phyloP scores from a whole-genome alignment of 2,888 invertebrate genomes.

The Perizoma flavofasciatum region DNA sequence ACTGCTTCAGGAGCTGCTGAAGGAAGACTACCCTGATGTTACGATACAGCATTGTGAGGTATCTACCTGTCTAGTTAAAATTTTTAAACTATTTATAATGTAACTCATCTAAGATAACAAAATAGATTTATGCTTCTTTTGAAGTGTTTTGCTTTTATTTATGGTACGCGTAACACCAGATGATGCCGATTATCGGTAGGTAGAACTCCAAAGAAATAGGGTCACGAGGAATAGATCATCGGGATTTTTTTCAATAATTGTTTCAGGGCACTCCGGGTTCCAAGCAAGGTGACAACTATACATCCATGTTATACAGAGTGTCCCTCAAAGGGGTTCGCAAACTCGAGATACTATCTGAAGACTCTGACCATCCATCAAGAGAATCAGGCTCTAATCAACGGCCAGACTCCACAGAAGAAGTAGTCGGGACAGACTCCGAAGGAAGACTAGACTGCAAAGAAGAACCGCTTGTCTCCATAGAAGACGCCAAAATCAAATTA shows the following conservation, averaged over 20 bases:
- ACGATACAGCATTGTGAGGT: constrained; percentile 81
- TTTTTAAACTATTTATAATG: too few relatives aligned
- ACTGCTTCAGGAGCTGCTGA: constrained; percentile 80
- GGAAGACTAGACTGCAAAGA: constrained; percentile 49
- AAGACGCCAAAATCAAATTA: too few relatives aligned
- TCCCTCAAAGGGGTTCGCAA: constrained; percentile 77
- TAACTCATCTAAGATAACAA: too few relatives aligned
- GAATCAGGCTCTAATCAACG: not conserved
- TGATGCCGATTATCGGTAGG: too few relatives aligned
- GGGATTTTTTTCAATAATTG: not conserved
- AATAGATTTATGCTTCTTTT: too few relatives aligned
- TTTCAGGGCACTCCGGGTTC: constrained; percentile 87
- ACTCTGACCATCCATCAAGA: constrained; percentile 23
- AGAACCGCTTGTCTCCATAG: constrained; percentile 29
- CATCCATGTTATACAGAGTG: constrained; percentile 88
- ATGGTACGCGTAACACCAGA: too few relatives aligned
- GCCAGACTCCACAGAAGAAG: not conserved
- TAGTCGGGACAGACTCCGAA: not conserved
- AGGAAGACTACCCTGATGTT: constrained; percentile 82
- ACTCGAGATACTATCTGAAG: constrained; percentile 43
- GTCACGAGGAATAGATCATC: not conserved
- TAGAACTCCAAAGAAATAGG: too few relatives aligned
- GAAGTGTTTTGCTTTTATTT: too few relatives aligned
- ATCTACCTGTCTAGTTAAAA: not conserved
- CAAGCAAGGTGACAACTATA: constrained; percentile 89